These are phyloP conservation scores for Ambastaia sidthimunki DNA, from an alignment of 2,797 vertebrate species.

Conservation along the genomic window DNA sequence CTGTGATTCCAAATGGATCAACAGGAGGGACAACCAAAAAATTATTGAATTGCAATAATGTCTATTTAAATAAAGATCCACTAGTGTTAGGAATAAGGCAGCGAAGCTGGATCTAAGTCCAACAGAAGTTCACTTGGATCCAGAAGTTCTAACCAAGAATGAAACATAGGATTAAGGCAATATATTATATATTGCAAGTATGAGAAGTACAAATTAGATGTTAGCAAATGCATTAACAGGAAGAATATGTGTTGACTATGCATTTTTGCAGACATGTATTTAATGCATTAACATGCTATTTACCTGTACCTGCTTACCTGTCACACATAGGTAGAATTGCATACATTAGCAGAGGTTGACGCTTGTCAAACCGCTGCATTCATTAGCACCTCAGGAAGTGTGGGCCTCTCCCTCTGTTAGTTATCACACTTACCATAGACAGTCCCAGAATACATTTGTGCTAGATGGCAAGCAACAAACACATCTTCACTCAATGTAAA, in stretches of 20 bases:
- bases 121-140: too few species aligned
- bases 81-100: too few species aligned
- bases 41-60: too few species aligned
- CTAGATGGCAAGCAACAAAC: slow-evolving; percentile 54
- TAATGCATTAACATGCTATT: slow-evolving; percentile 69
- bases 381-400: slow-evolving; percentile 84
- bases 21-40: too few species aligned
- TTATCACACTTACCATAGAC: slow-evolving; percentile 79
- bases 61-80: too few species aligned
- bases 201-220: slow-evolving; percentile 45
- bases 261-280: slow-evolving; percentile 50
- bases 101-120: too few species aligned
- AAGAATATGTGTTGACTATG: slow-evolving; percentile 68
- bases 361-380: slow-evolving; percentile 89
- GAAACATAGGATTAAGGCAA: slow-evolving; percentile 9
- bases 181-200: slow-evolving; percentile 36
- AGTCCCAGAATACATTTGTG: slow-evolving; percentile 63
- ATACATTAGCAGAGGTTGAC: slow-evolving; percentile 88
- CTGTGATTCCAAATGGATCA: too few species aligned
- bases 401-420: slow-evolving; percentile 78
- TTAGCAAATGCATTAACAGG: slow-evolving; percentile 64
- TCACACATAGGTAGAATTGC: slow-evolving; percentile 84
- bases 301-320: slow-evolving; percentile 75
- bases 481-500: slow-evolving; percentile 46
- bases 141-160: background rate